These are phyloP conservation scores for Okapia johnstoni DNA, from an alignment of 2,113 vertebrate genomes.

Conservation along the genomic window DNA sequence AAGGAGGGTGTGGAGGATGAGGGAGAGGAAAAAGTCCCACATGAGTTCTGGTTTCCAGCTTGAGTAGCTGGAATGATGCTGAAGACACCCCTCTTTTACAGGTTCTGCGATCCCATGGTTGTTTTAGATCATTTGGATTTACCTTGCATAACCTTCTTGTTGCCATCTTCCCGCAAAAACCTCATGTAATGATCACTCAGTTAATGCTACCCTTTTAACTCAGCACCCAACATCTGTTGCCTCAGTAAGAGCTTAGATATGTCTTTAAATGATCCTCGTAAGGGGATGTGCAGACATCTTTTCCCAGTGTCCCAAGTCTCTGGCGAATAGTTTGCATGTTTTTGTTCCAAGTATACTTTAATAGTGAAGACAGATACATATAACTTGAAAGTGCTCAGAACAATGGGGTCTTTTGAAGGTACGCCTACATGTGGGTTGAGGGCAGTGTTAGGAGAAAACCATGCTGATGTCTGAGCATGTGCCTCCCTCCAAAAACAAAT, in stretches of 20 bases:
- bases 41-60: not conserved
- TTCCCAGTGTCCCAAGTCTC: not conserved
- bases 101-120: not conserved
- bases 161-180: not conserved
- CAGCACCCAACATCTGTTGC: not conserved
- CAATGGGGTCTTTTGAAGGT: not conserved
- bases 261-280: not conserved
- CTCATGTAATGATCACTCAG: not conserved
- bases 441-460: not conserved
- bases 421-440: not conserved
- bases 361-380: not conserved
- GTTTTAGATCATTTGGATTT: not conserved
- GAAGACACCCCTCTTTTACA: not conserved
- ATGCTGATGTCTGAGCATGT: not conserved
- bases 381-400: not conserved
- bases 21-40: not conserved
- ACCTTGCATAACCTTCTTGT: not conserved
- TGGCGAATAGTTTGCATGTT: not conserved
- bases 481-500: conserved; percentile 12
- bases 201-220: not conserved
- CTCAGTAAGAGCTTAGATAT: not conserved
- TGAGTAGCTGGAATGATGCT: not conserved
- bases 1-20: not conserved
- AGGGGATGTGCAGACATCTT: not conserved
- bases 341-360: not conserved